Base-by-base conservation (phyloP, 2,888 invertebrate genomes). In the Platycheirus rosarum region DNA sequence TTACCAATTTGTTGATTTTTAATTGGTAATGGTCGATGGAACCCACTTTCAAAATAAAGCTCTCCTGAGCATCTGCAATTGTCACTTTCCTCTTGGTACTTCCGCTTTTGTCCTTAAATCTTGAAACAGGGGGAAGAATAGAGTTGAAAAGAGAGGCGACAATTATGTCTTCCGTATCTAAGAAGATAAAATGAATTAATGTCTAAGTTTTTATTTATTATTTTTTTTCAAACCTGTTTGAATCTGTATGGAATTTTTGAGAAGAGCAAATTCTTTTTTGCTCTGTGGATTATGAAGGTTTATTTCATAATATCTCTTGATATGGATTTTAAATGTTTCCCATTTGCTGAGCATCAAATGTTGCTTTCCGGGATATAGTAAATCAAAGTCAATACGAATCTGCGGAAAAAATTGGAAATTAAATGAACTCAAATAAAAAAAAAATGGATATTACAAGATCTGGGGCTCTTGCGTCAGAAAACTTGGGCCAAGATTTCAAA, bases 1-100 rank as follows among this genome's bases (percentile, higher is more conserved):
- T n/a, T n/a, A n/a, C n/a, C n/a, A n/a, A n/a, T n/a, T n/a, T n/a
- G n/a, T n/a, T n/a, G n/a, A n/a, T n/a, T n/a, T n/a, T n/a, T n/a
- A n/a, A n/a, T n/a, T n/a, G n/a, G n/a, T n/a, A n/a, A n/a, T n/a
- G n/a, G n/a, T n/a, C n/a, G n/a, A n/a, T n/a, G n/a, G n/a, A n/a
- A n/a, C n/a, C n/a, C n/a, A n/a, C n/a, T n/a, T n/a, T n/a, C n/a
- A 71, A 16, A 16, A 48, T 11, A 11, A 62, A 60, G 16, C 71
- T 75, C 35, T 82, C 71, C 32, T 75, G 55, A 8, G 66, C 62
- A 37, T 75, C 62, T 2, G 7, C 3, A 13, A 68, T 55, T 6
- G 69, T 46, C 1, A 32, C 55, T 40, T 69, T 57, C 11, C 44
- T 18, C 16, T 55, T 40, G 23, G n/a, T 40, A 6, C 18, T 62